Evolutionary conservation across 2,888 invertebrate genomes (phyloP), one percentile per base, ranked within the genome.

Genomic region (Parnassius apollo): DNA sequence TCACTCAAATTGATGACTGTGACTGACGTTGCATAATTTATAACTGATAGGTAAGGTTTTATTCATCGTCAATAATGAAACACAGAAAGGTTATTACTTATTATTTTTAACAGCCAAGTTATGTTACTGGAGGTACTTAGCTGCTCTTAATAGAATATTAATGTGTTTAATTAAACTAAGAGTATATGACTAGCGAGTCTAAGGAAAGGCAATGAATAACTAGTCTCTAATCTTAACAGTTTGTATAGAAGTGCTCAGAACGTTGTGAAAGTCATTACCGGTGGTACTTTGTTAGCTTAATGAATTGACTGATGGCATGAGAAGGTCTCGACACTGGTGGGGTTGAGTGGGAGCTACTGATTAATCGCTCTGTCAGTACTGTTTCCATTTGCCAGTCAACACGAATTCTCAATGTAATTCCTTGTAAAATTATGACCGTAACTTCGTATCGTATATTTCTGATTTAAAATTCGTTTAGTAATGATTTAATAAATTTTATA

Each of bases 231-330:
- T 83, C 78, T 81, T 73, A 72, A 73, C 72, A 73, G 52, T 48
- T 69, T 68, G 75, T 85, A 81, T 81, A 78, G 79, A 82, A 76
- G 78, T 81, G 73, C 74, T 79, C 77, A 72, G 75, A 75, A 82
- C 82, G 79, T 80, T 83, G 80, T 82, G 82, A 81, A 87, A 89
- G 88, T 89, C 90, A 88, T 91, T 91, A 91, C 86, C 78, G 81
- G 78, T 81, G 80, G 86, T 87, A 89, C 88, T 91, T 89, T 91
- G 91, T 90, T 88, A 85, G 83, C 85, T 84, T 91, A 91, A 91
- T 90, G 91, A 91, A 91, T 91, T 91, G 91, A 91, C 88, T 86
- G 90, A 91, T 89, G 91, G 86, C 83, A 81, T 80, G 82, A 82
- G 83, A 78, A 85, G 85, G 83, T 83, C 82, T 85, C 83, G 88